Conservation (phyloP, 37 sponge, comb jelly and placozoan species). For the Axinella damicornis region DNA sequence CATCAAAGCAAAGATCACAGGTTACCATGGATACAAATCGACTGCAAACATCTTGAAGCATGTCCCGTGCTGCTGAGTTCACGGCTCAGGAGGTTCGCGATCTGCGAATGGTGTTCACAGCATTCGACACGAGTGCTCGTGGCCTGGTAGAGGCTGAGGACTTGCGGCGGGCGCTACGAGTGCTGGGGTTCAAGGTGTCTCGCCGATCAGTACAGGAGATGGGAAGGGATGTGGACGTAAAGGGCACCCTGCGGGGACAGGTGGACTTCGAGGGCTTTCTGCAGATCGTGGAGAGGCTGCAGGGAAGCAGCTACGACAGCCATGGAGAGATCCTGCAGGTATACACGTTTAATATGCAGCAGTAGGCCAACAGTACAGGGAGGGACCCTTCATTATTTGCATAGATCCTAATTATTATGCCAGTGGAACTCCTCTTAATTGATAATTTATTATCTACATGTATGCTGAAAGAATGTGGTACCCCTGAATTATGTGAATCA, state of each 20-base stretch:
- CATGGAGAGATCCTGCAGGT: constrained; percentile 79
- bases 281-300: constrained; percentile 56
- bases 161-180: constrained; percentile 30
- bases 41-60: neutral
- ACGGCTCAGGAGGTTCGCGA: constrained; percentile 78
- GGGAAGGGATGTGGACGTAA: neutral
- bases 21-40: neutral
- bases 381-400: too few species aligned
- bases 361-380: neutral
- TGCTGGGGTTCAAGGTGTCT: constrained; percentile 56
- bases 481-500: too few species aligned
- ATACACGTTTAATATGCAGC: constrained; percentile 13
- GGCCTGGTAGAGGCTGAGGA: constrained; percentile 20
- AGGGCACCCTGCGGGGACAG: neutral
- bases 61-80: neutral
- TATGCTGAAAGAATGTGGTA: too few species aligned
- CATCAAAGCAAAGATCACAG: too few species aligned
- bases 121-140: constrained; percentile 38
- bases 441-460: too few species aligned
- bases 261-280: constrained; percentile 55
- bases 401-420: too few species aligned
- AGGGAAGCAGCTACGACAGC: constrained; percentile 62
- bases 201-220: constrained; percentile 14
- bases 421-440: too few species aligned
- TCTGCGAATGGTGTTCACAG: constrained; percentile 65